A percentile compares a stretch with the other conserved stretches of the same genome.
Evolutionary conservation across 2,113 vertebrate species (phyloP).

Genomic region (human): GRCh38 chr15:34605001-34605500

Average conservation of each 20-base stretch:
- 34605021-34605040: background rate
- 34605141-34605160: background rate
- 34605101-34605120: background rate
- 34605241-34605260: background rate
- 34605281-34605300: background rate
- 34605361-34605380: background rate
- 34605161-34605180: background rate
- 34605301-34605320: background rate
- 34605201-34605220: background rate
- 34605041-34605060: background rate
- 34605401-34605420: background rate
- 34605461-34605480: background rate
- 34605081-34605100: background rate
- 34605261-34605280: background rate
- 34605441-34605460: background rate
- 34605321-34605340: background rate
- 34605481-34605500: background rate
- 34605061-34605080: background rate
- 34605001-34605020: too few species aligned
- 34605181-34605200: background rate
- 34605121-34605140: background rate
- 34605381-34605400: background rate
- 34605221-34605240: background rate
- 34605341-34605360: background rate
- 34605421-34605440: constrained; percentile 8